Evolutionary conservation across 2,888 invertebrate genomes (phyloP).

Genomic region (Conchocele bisecta): DNA sequence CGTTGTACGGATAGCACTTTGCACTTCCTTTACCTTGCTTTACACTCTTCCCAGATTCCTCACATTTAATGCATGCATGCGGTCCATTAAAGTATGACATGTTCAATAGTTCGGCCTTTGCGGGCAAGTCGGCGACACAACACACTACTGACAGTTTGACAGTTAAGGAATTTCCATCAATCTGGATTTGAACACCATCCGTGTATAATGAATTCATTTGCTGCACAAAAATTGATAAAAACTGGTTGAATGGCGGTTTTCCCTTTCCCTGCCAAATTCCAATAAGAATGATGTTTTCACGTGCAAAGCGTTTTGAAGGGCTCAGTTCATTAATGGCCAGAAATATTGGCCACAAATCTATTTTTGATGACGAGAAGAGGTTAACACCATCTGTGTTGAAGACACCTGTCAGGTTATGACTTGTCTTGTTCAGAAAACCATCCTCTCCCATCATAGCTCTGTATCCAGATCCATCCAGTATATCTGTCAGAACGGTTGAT

Average conservation of each 20-base stretch:
- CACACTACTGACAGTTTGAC: constrained; percentile 36
- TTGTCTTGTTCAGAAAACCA: constrained; percentile 1
- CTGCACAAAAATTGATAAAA: constrained; percentile 25
- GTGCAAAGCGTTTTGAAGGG: constrained; percentile 35
- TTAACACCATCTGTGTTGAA: constrained; percentile 54
- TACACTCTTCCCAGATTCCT: constrained; percentile 48
- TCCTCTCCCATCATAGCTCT: constrained; percentile 6
- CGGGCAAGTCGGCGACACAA: constrained; percentile 48
- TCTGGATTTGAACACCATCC: constrained; percentile 36
- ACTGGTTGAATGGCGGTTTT: constrained; percentile 48
- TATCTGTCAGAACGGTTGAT: constrained; percentile 25
- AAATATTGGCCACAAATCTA: constrained; percentile 52
- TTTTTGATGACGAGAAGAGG: constrained; percentile 40
- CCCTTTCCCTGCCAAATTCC: constrained; percentile 57
- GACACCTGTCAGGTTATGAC: constrained; percentile 26
- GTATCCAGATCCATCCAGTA: constrained; percentile 31
- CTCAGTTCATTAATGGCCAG: constrained; percentile 48
- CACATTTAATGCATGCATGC: constrained; percentile 55
- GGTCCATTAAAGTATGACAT: constrained; percentile 58
- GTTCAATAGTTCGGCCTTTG: constrained; percentile 56
- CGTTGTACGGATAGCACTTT: constrained; percentile 27
- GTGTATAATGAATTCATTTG: constrained; percentile 27
- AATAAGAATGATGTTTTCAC: constrained; percentile 45
- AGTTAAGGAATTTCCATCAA: constrained; percentile 4
- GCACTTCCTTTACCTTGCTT: constrained; percentile 39